These are phyloP conservation scores for Ostrea edulis DNA, from an alignment of 1,140 invertebrate species.

Conservation along the genomic window DNA sequence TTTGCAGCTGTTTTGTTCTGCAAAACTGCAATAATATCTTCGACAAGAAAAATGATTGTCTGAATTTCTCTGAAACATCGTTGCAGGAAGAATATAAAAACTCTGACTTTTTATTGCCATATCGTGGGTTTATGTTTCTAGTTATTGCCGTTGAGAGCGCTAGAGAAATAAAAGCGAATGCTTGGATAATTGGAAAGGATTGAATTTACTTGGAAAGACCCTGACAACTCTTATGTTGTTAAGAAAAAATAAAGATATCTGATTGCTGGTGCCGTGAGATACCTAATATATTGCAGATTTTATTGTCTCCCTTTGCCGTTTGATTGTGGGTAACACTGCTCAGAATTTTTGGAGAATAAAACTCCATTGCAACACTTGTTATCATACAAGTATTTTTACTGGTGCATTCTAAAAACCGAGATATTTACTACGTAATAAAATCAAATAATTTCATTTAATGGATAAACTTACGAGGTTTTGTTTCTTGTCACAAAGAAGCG, in stretches of 20 bases:
- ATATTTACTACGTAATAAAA: not conserved
- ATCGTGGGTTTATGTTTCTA: slow-evolving; percentile 34
- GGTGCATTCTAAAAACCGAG: not conserved
- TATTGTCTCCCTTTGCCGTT: slow-evolving; percentile 21
- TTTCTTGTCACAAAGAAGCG: not conserved
- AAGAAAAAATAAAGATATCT: slow-evolving; percentile 38
- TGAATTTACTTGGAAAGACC: slow-evolving; percentile 38
- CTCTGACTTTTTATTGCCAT: slow-evolving; percentile 35
- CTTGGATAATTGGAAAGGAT: slow-evolving; percentile 38
- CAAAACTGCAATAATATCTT: slow-evolving; percentile 34
- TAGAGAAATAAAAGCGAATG: slow-evolving; percentile 33
- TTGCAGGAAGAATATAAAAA: slow-evolving; percentile 33
- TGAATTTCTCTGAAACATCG: slow-evolving; percentile 25
- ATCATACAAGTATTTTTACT: not conserved
- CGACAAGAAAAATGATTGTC: slow-evolving; percentile 30
- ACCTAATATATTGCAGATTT: slow-evolving; percentile 22
- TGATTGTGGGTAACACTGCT: slow-evolving; percentile 7
- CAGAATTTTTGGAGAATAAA: slow-evolving; percentile 1
- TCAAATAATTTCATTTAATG: not conserved
- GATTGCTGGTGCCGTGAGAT: slow-evolving; percentile 26
- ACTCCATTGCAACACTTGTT: not conserved
- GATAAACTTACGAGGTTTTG: not conserved
- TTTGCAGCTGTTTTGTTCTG: slow-evolving; percentile 31
- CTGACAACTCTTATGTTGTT: slow-evolving; percentile 12
- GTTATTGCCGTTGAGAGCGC: slow-evolving; percentile 35